Evolutionary conservation across 2,888 invertebrate genomes (phyloP).

Genomic region (Drosophila paramelanica): DNA sequence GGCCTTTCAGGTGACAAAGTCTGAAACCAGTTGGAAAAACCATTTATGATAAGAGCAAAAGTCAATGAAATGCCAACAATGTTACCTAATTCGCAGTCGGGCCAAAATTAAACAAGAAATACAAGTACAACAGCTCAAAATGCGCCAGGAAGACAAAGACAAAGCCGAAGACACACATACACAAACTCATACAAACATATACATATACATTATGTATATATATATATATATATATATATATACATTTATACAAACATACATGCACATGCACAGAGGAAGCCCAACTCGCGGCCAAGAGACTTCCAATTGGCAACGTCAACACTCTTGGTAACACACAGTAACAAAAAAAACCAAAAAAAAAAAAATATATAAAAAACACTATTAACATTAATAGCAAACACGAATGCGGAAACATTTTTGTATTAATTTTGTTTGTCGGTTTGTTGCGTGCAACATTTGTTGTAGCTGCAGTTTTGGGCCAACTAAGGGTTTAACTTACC

Average conservation of each 20-base stretch:
- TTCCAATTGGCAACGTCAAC: conserved; percentile 65
- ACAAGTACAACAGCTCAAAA: conserved; percentile 50
- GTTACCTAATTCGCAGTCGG: conserved; percentile 69
- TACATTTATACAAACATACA: conserved; percentile 1
- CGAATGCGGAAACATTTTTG: conserved; percentile 50
- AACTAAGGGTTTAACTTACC: conserved; percentile 52
- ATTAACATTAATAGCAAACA: conserved; percentile 50
- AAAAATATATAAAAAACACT: conserved; percentile 27
- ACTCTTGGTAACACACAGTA: conserved; percentile 64
- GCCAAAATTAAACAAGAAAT: conserved; percentile 66
- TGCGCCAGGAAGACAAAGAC: conserved; percentile 61
- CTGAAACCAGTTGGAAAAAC: conserved; percentile 65
- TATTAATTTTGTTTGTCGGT: conserved; percentile 1
- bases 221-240: conserved; percentile 3
- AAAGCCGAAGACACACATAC: conserved; percentile 15
- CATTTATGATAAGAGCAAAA: conserved; percentile 71
- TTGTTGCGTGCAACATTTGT: conserved; percentile 32
- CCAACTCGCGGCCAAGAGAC: conserved; percentile 32
- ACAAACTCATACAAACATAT: conserved; percentile 4
- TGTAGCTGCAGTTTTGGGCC: conserved; percentile 5
- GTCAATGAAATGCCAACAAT: conserved; percentile 71
- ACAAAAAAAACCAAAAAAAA: conserved; percentile 50
- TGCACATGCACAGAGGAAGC: conserved; percentile 35
- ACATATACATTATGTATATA: conserved; percentile 23
- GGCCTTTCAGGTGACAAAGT: conserved; percentile 22